Evolutionary conservation across 2,888 invertebrate species (phyloP).

Genomic region (Entomobrya multifasciata): DNA sequence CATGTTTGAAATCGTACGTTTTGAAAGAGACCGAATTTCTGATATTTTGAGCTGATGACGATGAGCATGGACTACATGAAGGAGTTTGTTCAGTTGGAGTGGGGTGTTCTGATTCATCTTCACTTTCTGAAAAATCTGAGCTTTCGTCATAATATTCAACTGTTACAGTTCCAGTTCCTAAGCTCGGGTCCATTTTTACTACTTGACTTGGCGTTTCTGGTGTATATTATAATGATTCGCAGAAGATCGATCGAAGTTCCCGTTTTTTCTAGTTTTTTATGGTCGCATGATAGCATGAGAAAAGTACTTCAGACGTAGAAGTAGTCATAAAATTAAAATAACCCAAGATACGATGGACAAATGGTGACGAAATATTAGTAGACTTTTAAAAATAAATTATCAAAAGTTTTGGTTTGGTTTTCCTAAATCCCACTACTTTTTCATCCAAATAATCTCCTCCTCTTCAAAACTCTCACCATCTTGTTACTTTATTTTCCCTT

Average conservation of each 20-base stretch:
- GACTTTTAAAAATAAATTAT: neutral
- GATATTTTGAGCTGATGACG: neutral
- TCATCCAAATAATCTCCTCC: neutral
- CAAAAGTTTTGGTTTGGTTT: neutral
- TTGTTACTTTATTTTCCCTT: too few species aligned
- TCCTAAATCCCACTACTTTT: neutral
- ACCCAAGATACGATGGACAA: neutral
- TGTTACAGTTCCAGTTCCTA: conserved; percentile 58
- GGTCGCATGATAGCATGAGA: too few species aligned
- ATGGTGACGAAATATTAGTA: neutral
- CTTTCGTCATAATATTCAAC: conserved; percentile 56
- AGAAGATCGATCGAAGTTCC: too few species aligned
- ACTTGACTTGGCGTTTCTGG: too few species aligned
- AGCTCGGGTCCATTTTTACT: conserved; percentile 28
- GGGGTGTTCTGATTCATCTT: conserved; percentile 36
- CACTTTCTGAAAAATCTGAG: conserved; percentile 53
- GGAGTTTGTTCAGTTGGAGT: neutral
- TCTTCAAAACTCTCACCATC: neutral
- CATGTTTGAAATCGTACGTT: conserved; percentile 58
- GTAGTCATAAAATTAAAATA: neutral
- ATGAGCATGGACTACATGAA: neutral
- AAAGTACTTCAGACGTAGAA: neutral
- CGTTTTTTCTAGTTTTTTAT: too few species aligned
- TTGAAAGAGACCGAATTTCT: conserved; percentile 13
- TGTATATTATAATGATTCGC: too few species aligned